Evolutionary conservation across 1,140 invertebrate genomes (phyloP).

Genomic region (Heliothis subflexa): DNA sequence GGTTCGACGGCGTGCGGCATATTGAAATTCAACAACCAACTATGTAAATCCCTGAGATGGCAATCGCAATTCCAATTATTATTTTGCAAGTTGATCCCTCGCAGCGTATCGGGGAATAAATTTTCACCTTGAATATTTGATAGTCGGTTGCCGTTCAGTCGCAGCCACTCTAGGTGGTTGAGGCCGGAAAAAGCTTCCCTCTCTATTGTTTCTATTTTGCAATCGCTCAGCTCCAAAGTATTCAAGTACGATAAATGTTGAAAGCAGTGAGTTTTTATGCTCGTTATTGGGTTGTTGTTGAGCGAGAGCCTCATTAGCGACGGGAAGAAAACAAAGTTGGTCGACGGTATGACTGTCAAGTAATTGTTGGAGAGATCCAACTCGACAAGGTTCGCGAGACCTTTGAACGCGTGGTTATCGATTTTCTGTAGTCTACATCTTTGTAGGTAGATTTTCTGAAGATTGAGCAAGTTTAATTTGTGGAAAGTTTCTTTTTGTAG

Average conservation of each 20-base stretch:
- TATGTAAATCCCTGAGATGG: constrained; percentile 90
- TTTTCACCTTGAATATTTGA: constrained; percentile 89
- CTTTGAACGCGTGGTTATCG: constrained; percentile 92
- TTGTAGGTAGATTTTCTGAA: constrained; percentile 94
- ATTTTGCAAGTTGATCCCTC: constrained; percentile 93
- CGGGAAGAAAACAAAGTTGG: constrained; percentile 91
- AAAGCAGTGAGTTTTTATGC: constrained; percentile 92
- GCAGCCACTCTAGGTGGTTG: constrained; percentile 93
- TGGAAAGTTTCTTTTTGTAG: constrained; percentile 92
- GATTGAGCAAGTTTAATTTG: constrained; percentile 92
- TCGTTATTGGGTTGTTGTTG: constrained; percentile 92
- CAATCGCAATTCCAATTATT: constrained; percentile 97
- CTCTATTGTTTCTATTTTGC: constrained; percentile 92
- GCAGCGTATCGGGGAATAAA: constrained; percentile 90
- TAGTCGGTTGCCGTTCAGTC: constrained; percentile 93
- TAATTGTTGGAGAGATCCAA: constrained; percentile 94
- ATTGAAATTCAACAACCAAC: constrained; percentile 92
- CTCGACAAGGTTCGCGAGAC: constrained; percentile 95
- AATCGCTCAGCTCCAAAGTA: constrained; percentile 93
- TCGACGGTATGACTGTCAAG: constrained; percentile 91
- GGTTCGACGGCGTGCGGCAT: constrained; percentile 92
- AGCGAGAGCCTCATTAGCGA: constrained; percentile 93
- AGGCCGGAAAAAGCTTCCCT: constrained; percentile 93
- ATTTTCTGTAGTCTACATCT: constrained; percentile 92
- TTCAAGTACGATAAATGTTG: constrained; percentile 90